A percentile compares a stretch with the other conserved stretches of the same genome.
phyloP scores from a whole-genome alignment of 2,888 invertebrate species.

The Athalia circularis region DNA sequence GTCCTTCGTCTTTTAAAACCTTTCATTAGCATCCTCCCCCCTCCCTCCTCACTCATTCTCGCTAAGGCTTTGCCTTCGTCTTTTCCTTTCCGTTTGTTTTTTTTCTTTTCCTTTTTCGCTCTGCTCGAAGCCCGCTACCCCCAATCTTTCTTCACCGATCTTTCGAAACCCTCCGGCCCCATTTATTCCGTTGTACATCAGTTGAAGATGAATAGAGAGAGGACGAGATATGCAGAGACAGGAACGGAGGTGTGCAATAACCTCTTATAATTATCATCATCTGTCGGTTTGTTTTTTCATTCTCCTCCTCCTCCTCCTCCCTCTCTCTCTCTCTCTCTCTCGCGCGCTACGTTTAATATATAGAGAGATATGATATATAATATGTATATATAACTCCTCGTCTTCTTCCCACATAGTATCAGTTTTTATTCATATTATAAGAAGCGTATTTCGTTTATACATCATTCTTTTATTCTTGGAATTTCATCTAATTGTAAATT shows the following conservation, averaged over 20 bases:
- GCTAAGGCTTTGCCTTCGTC: constrained; percentile 32
- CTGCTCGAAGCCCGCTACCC: too few species aligned
- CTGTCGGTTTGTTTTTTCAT: neutral
- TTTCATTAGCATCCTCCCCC: constrained; percentile 35
- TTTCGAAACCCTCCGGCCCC: constrained; percentile 4
- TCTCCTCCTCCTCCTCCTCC: neutral
- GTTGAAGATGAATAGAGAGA: neutral
- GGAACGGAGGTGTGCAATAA: constrained; percentile 10
- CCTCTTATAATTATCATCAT: constrained; percentile 15
- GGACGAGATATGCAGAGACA: neutral
- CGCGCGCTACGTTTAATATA: neutral
- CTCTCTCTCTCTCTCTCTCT: neutral
- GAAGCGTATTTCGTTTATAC: constrained; percentile 29
- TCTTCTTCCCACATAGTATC: neutral
- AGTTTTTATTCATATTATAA: constrained; percentile 3
- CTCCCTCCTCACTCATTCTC: constrained; percentile 29
- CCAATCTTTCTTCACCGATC: neutral
- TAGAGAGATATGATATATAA: constrained; percentile 14
- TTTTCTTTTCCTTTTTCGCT: neutral
- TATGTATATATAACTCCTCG: too few species aligned
- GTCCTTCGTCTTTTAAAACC: constrained; percentile 43
- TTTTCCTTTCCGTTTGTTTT: neutral
- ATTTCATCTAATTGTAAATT: too few species aligned
- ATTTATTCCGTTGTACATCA: constrained; percentile 6
- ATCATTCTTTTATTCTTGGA: neutral